Percentiles rank a stretch among this genome's conserved stretches.
Conservation (phyloP, 2,113 vertebrate genomes). For the Nicator chloris region DNA sequence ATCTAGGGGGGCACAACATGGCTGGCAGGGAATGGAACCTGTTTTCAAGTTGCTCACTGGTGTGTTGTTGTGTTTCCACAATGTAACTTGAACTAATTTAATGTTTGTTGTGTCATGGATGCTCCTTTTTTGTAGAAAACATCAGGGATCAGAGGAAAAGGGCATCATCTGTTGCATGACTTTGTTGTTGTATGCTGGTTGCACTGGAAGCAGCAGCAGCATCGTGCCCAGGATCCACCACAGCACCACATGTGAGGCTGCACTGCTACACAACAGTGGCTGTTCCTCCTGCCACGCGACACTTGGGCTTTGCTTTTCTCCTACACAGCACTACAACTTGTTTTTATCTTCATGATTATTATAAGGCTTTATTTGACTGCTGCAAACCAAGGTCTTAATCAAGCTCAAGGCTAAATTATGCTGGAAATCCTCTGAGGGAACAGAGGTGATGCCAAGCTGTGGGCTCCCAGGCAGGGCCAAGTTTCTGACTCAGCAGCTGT, state of each 20-base stretch:
- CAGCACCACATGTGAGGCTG: fast-evolving
- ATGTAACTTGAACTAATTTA: not conserved
- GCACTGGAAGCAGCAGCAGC: not conserved
- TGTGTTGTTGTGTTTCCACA: not conserved
- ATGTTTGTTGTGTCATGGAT: not conserved
- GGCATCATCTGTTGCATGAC: not conserved
- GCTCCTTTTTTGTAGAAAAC: not conserved
- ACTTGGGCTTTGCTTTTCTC: not conserved
- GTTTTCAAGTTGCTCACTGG: not conserved
- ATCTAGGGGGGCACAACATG: not conserved
- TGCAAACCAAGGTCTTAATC: constrained; percentile 7
- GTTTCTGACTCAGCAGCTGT: constrained; percentile 2
- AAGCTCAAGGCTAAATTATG: not conserved
- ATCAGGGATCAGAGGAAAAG: not conserved
- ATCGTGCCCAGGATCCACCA: not conserved
- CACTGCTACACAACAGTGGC: fast-evolving
- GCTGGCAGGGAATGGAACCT: not conserved
- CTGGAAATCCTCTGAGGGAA: not conserved
- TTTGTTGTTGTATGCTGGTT: not conserved
- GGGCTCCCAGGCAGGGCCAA: not conserved
- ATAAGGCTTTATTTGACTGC: not conserved
- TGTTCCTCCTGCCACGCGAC: not conserved
- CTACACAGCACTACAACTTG: not conserved
- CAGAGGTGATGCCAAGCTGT: not conserved
- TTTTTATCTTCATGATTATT: not conserved